Conservation (phyloP, 2,113 vertebrate genomes). For the Tor tambroides region DNA sequence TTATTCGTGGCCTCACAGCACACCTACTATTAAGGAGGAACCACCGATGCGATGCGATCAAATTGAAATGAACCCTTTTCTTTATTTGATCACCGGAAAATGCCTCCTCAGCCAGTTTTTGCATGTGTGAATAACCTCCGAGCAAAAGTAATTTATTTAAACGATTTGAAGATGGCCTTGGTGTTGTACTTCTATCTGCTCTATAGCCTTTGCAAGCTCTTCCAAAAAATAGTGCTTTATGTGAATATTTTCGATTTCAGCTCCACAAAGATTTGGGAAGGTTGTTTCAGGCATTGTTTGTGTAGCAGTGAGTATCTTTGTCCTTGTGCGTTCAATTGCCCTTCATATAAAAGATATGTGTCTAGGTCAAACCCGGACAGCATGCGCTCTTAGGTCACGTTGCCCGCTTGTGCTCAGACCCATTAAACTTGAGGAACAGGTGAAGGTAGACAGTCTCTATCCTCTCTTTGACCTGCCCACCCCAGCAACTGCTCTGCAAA, state of each 20-base stretch:
- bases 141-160: slow-evolving; percentile 43
- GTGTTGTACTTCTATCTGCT: not conserved
- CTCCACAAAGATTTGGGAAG: not conserved
- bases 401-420: slow-evolving; percentile 6
- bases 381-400: not conserved
- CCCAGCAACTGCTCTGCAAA: slow-evolving; percentile 34
- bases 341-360: slow-evolving; percentile 32
- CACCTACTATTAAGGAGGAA: slow-evolving; percentile 37
- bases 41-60: slow-evolving; percentile 43
- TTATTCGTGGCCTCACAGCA: not conserved
- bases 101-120: slow-evolving; percentile 14
- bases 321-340: slow-evolving; percentile 14
- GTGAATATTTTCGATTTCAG: not conserved
- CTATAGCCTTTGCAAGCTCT: not conserved
- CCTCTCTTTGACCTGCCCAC: slow-evolving; percentile 36
- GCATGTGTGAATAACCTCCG: slow-evolving; percentile 35
- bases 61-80: slow-evolving; percentile 27
- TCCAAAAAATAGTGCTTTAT: too few species aligned
- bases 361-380: slow-evolving; percentile 13
- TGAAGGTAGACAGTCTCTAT: slow-evolving; percentile 31
- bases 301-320: not conserved
- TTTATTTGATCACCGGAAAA: slow-evolving; percentile 28
- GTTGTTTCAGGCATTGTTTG: not conserved
- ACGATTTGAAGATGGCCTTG: not conserved
- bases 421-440: slow-evolving; percentile 23